A percentile compares a stretch with the other conserved stretches of the same genome.
phyloP scores from a whole-genome alignment of 1,140 invertebrate genomes.

The Harpegnathos saltator region DNA sequence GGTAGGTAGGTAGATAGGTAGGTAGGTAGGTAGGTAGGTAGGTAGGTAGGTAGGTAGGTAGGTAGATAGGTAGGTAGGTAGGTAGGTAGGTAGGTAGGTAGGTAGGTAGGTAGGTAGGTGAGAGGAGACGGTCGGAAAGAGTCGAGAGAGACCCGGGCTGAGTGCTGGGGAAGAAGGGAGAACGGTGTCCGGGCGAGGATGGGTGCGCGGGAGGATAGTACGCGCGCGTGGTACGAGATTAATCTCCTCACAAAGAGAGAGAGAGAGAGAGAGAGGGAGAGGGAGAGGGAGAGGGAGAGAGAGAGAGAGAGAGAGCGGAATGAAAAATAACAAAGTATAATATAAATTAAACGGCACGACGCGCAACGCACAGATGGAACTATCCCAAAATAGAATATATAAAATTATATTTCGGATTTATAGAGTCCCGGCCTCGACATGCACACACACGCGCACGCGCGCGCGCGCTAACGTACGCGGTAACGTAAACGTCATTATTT shows the following conservation, averaged over 20 bases:
- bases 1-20: conserved; percentile 11
- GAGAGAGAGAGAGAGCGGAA: conserved; percentile 2
- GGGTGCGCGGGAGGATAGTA: not conserved
- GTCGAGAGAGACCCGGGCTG: conserved; percentile 21
- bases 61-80: conserved; percentile 4
- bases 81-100: conserved; percentile 14
- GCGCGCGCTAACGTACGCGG: not conserved
- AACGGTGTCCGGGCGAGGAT: conserved; percentile 31
- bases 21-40: conserved; percentile 11
- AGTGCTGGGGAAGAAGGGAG: conserved; percentile 31
- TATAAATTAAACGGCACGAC: conserved; percentile 66
- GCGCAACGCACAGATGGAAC: conserved; percentile 31
- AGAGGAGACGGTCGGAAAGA: conserved; percentile 53
- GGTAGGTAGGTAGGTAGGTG: conserved; percentile 11
- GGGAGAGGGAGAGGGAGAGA: too few relatives aligned
- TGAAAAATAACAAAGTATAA: conserved; percentile 69
- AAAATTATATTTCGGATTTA: conserved; percentile 48
- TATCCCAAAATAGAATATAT: conserved; percentile 39
- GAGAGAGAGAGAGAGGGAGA: not conserved
- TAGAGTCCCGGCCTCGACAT: not conserved
- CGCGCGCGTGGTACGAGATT: conserved; percentile 36
- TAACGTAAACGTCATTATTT: conserved; percentile 30
- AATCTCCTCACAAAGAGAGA: conserved; percentile 54
- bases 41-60: conserved; percentile 11
- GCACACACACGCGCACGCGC: too few relatives aligned